Conservation (phyloP, 2,113 vertebrate genomes). For the Lagenorhynchus albirostris region DNA sequence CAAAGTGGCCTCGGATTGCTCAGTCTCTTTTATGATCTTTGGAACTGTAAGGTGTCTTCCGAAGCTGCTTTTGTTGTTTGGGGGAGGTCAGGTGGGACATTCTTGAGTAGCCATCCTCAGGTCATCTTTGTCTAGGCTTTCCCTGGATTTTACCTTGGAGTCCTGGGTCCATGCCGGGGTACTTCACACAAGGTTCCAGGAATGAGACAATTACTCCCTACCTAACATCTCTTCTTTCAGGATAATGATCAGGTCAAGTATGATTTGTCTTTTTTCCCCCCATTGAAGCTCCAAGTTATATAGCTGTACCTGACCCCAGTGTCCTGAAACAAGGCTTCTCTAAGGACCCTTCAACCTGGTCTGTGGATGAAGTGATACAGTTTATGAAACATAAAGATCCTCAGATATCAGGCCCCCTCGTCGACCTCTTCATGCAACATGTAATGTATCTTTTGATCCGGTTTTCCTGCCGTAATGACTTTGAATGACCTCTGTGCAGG, state of each 20-base stretch:
- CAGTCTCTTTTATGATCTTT: neutral
- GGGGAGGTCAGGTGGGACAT: neutral
- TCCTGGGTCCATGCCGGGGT: neutral
- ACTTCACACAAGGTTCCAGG: conserved; percentile 29
- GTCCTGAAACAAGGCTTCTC: conserved; percentile 81
- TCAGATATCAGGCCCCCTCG: conserved; percentile 90
- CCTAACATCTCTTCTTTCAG: conserved; percentile 63
- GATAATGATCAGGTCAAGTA: conserved; percentile 58
- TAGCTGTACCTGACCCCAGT: conserved; percentile 89
- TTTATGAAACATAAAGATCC: conserved; percentile 95
- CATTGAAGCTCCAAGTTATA: conserved; percentile 90
- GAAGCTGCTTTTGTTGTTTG: neutral
- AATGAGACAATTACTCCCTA: conserved; percentile 19
- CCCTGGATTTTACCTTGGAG: neutral
- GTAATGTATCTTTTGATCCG: conserved; percentile 82
- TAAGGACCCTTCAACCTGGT: conserved; percentile 92
- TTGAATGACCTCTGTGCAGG: conserved; percentile 43
- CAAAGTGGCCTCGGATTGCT: neutral
- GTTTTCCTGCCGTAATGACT: conserved; percentile 53
- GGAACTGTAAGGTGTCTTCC: conserved; percentile 10
- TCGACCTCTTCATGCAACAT: conserved; percentile 95
- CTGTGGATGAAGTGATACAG: conserved; percentile 95
- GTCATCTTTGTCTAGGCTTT: neutral
- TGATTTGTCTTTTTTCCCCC: conserved; percentile 64
- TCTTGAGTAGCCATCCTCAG: neutral